Percentiles rank a stretch among this genome's conserved stretches.
phyloP scores from a whole-genome alignment of 2,888 invertebrate species.

The Biston stratarius region DNA sequence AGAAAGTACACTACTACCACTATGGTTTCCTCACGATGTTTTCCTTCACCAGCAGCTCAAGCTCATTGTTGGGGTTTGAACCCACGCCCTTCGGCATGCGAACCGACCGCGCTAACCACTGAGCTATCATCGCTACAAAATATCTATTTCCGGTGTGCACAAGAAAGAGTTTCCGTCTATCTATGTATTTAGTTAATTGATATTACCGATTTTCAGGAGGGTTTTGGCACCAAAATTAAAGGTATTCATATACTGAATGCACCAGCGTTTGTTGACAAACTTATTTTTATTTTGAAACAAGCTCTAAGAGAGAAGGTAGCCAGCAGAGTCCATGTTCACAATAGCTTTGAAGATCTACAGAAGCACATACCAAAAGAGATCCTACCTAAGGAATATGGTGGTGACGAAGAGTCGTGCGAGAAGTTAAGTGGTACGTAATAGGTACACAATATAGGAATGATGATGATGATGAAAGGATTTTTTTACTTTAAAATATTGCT shows the following conservation, averaged over 20 bases:
- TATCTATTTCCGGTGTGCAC: too few species aligned
- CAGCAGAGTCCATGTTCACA: conserved; percentile 72
- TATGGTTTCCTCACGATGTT: too few species aligned
- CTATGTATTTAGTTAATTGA: not conserved
- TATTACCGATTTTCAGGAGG: conserved; percentile 64
- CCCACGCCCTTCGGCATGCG: too few species aligned
- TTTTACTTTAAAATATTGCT: too few species aligned
- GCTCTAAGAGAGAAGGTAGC: conserved; percentile 75
- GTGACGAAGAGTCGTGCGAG: conserved; percentile 62
- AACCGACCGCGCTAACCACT: too few species aligned
- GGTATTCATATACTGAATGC: conserved; percentile 79
- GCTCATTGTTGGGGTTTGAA: too few species aligned
- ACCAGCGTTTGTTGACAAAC: conserved; percentile 71
- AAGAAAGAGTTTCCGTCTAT: not conserved
- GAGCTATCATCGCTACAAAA: too few species aligned
- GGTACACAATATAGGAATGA: too few species aligned
- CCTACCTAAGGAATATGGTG: conserved; percentile 74
- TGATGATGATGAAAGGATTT: too few species aligned
- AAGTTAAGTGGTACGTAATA: conserved; percentile 64
- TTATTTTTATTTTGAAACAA: conserved; percentile 72
- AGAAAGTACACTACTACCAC: too few species aligned
- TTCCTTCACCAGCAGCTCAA: too few species aligned
- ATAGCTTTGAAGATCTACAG: conserved; percentile 68
- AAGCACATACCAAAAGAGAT: conserved; percentile 74
- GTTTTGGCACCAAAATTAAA: conserved; percentile 76